Percentiles rank a stretch among this genome's conserved stretches.
phyloP scores from a whole-genome alignment of 2,888 invertebrate genomes.

The Loripinus fragilis region DNA sequence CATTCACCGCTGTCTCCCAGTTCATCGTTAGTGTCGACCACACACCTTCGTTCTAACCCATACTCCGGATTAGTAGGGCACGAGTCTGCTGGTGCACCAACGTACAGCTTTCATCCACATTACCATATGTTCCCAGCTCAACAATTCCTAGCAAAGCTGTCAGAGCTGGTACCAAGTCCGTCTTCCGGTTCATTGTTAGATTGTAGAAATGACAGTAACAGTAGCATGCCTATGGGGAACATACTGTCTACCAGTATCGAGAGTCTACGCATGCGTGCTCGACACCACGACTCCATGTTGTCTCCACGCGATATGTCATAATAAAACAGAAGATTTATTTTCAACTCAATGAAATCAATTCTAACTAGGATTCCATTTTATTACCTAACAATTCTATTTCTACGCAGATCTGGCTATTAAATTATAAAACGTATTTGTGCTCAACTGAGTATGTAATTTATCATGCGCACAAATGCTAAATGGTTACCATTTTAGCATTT shows the following conservation, averaged over 20 bases:
- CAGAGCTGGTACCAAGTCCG: background rate
- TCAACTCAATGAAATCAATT: too few species aligned
- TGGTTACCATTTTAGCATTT: too few species aligned
- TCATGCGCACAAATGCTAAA: too few species aligned
- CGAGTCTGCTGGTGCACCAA: background rate
- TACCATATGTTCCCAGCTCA: background rate
- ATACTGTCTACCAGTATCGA: constrained; percentile 89
- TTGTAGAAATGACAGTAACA: background rate
- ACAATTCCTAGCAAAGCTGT: background rate
- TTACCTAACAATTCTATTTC: too few species aligned
- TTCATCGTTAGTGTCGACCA: background rate
- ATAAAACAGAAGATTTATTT: background rate
- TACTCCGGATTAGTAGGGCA: background rate
- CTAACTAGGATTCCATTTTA: too few species aligned
- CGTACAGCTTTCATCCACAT: background rate
- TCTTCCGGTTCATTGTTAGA: background rate
- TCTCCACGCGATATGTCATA: constrained; percentile 8
- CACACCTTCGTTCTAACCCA: background rate
- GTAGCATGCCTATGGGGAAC: too few species aligned
- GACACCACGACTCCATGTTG: constrained; percentile 71
- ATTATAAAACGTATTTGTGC: too few species aligned
- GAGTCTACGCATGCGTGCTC: constrained; percentile 83
- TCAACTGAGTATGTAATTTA: too few species aligned
- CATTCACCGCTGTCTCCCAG: background rate
- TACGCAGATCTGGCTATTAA: too few species aligned